A percentile compares a stretch with the other conserved stretches of the same genome.
phyloP scores from a whole-genome alignment of 2,888 invertebrate species.

The Rhogogaster chlorosoma region DNA sequence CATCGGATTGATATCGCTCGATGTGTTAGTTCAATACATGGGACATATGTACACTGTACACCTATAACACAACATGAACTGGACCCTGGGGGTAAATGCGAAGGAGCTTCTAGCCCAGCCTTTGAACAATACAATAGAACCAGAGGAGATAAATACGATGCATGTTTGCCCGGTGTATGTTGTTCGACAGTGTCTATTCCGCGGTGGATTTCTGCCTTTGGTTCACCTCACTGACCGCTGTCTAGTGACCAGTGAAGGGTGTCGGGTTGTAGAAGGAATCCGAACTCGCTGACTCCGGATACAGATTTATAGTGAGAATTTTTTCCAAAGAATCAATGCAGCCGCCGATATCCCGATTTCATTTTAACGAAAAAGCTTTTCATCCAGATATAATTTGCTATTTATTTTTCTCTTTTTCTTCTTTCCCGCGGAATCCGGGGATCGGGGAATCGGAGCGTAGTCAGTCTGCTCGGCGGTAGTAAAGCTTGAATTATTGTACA shows the following conservation, averaged over 20 bases:
- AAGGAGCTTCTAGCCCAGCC: neutral
- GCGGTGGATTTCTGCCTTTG: neutral
- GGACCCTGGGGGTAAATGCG: neutral
- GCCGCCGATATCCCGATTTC: no score
- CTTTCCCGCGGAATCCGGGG: neutral
- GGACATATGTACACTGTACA: neutral
- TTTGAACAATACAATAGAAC: neutral
- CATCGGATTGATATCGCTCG: constrained; percentile 3
- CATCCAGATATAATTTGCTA: no score
- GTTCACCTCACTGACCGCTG: neutral
- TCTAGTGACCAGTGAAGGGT: neutral
- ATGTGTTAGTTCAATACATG: neutral
- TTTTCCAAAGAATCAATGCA: neutral
- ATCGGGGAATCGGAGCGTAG: neutral
- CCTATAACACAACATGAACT: neutral
- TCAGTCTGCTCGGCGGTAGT: neutral
- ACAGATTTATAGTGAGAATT: neutral
- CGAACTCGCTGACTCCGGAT: neutral
- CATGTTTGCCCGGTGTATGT: neutral
- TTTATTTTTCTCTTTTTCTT: no score
- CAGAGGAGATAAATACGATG: neutral
- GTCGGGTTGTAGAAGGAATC: neutral
- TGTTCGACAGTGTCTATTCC: neutral
- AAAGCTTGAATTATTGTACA: neutral
- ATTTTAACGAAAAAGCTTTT: no score